Base-by-base conservation (phyloP, 2,888 invertebrate genomes). In the Meganola albula region DNA sequence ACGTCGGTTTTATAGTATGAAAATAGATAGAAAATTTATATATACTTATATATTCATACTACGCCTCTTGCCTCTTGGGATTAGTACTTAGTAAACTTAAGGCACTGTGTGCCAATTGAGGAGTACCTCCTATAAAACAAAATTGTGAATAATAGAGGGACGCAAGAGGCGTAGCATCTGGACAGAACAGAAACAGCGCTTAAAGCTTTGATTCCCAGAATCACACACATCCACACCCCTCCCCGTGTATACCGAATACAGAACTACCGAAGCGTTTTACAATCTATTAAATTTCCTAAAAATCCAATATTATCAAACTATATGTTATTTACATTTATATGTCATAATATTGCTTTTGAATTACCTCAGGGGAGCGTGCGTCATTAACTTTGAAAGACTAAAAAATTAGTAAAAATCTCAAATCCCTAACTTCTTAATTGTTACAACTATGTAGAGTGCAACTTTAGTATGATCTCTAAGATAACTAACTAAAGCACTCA, bases 271-370 rank as follows among this genome's bases (percentile, higher is more conserved):
- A 84, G 84, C 84, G 54, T 73, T 5, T 73, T 76, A 75, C 62
- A 63, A 55, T 65, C 80, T 82, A 83, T 75, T 77, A 76, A 77
- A 77, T 83, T 82, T 76, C 69, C 83, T 84, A 84, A 83, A 85
- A 84, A 82, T 76, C 70, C 74, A 71, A 77, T 74, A 77, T 77
- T 85, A 85, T 65, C 83, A 85, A 85, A 84, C 84, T 85, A 84
- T 84, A 82, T 74, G 56, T 70, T 77, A 77, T 84, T 75, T 83
- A 84, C 80, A 82, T 73, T 70, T 85, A 83, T 84, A 83, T 84
- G 80, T 84, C 84, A 73, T 83, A 82, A 72, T 85, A 85, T 85
- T 85, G 85, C 85, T 85, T 85, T 83, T 78, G 73, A 78, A 71
- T 84, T 82, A 79, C 75, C 69, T 77, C 75, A 68, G 83, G 83